Base-by-base conservation (phyloP, 2,797 vertebrate genomes). In the Crypturellus tataupa region DNA sequence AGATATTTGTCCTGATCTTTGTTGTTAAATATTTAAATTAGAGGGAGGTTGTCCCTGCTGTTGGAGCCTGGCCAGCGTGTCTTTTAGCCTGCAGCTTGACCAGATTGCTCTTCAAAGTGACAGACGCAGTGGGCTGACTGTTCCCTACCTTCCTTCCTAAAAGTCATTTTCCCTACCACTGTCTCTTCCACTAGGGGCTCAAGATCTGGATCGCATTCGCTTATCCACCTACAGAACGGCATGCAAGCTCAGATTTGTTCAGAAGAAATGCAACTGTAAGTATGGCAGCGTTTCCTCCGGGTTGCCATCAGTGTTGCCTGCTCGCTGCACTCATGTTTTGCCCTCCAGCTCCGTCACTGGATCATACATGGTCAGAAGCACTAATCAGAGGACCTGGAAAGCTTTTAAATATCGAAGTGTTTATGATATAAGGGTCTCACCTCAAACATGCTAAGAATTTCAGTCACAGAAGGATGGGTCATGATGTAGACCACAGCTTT, bases 231-330 rank as follows among this genome's bases (percentile, higher is more conserved):
- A 99, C 97, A 98, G 99, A 98, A 99, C 99, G 79, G 99, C 99
- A 14, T 99, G 99, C 98, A 99, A 99, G 97, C 98, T 99, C 88
- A 96, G 99, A 98, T 99, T 99, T 95, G 99, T 99, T 93, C 99
- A 99, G 98, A 99, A 99, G 98, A 99, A 99, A 98, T 99, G 99
- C 98, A 99, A 99, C 80, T 94, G 99, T 99, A 97, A 99, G 99
- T 99, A 98, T 93, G 67, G 85, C 92, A 29, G 67, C 20, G 1
- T 64, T 91, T 80, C 85, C 58, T 88, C 79, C 8, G 2, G 68
- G 86, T 80, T 89, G 17, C 42, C 31, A 1, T 58, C 55, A 24
- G 80, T 84, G 76, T 8, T 63, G 37, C 20, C 46, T 89, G 71
- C 44, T 42, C 58, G 3, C 35, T 77, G 44, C 65, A 17, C 35